Evolutionary conservation across 1,140 invertebrate genomes (phyloP), one percentile per base, ranked within the genome.

Genomic region (Pemphigus obesinymphae): DNA sequence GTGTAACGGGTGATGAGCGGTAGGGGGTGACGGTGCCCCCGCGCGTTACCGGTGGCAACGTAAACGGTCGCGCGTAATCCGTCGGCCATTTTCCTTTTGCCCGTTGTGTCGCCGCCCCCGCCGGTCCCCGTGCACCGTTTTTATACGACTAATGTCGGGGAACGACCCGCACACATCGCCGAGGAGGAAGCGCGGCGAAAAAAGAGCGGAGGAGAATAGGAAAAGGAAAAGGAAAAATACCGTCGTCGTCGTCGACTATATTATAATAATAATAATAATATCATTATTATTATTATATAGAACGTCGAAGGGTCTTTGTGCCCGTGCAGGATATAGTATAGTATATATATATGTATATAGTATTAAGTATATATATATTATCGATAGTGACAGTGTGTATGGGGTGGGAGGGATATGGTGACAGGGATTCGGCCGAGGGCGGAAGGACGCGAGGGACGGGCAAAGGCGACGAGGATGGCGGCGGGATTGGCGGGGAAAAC

Each of bases 81-180:
- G 76, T 80, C 76, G 76, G 76, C 76, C 76, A 80, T 80, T 80
- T 80, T 80, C 55, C 50, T 80, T 80, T 80, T 80, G 75, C 75
- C 75, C 34, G 61, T 78, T 78, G 75, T 78, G 75, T 78, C 75
- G 75, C 75, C 75, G 75, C 75, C 75, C 76, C 55, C 55, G 70
- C 26, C 34, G 29, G 48, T 58, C 53, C 34, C 48, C 37, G 66
- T 45, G 23, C 26, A 43, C 23, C 63, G 63, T 68, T 68, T 68
- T 20, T n/a, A 26, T 15, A 58, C n/a, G n/a, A 63, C 61, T n/a
- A 8, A 34, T 29, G 29, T 23, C 29, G 26, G n/a, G n/a, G n/a
- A n/a, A n/a, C n/a, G n/a, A n/a, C n/a, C n/a, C n/a, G n/a, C n/a
- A n/a, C n/a, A n/a, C n/a, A n/a, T n/a, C n/a, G n/a, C n/a, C n/a